Base-by-base conservation (phyloP, 2,113 vertebrate species). In the Cynoglossus semilaevis region DNA sequence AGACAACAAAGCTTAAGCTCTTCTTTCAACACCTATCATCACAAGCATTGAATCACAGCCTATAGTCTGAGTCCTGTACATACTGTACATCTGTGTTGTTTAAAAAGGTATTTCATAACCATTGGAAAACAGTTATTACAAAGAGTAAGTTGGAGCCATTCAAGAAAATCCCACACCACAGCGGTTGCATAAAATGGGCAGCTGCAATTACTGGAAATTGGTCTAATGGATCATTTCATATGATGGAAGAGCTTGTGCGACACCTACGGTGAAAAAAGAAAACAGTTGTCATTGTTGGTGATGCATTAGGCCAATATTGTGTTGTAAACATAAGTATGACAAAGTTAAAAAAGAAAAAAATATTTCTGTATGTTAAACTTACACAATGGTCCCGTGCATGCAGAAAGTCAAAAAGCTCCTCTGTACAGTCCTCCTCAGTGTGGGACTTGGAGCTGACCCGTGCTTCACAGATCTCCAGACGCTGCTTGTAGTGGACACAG, bases 321-420 rank as follows among this genome's bases (percentile, higher is more conserved):
- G 1, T 5, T 47, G 2, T 11, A 8, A 8, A 54, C 19, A 41
- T 16, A 43, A n/a, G n/a, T n/a, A n/a, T n/a, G n/a, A n/a, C n/a
- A n/a, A n/a, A n/a, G n/a, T n/a, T n/a, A n/a, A n/a, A n/a, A n/a
- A n/a, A n/a, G n/a, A n/a, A n/a, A n/a, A 37, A 1, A 51, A 2
- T 40, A 1, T 69, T 7, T 49, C 3, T 8, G 7, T n/a, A n/a
- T n/a, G n/a, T 8, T 11, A 9, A 15, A 72, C 88, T 94, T 82
- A 96, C 96, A 8, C 94, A 97, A 79, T 96, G 95, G 83, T 96
- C 94, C 63, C 94, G 89, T 52, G 94, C 94, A 4, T 96, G 94
- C 67, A 96, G 79, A 60, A 98, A 97, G 64, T 98, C 94, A 43
- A 98, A 94, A 1, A 98, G 93, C 82, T 98, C 96, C 77, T 97